These are phyloP conservation scores for Apistogramma diplotaenia DNA, from an alignment of 2,113 vertebrate species.

Conservation along the genomic window DNA sequence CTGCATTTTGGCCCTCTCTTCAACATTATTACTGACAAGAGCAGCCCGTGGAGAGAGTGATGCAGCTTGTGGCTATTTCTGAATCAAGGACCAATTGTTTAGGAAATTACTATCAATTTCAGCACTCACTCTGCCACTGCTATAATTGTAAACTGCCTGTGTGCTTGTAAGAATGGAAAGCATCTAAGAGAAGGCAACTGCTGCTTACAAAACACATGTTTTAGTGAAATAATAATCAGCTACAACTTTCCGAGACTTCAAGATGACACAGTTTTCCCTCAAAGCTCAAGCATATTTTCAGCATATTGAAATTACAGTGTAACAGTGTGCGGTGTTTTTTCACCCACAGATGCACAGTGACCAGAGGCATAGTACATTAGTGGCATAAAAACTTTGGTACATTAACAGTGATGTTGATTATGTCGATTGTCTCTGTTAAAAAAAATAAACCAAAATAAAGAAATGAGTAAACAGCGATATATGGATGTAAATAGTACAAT, in stretches of 20 bases:
- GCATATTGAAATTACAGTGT: rapidly evolving
- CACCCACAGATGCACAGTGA: not conserved
- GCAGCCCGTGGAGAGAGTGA: not conserved
- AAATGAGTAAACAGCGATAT: not conserved
- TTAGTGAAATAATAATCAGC: not conserved
- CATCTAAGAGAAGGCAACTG: not conserved
- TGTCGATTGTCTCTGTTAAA: not conserved
- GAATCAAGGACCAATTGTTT: not conserved
- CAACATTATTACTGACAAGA: not conserved
- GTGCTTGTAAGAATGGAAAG: not conserved
- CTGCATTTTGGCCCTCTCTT: not conserved
- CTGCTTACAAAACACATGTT: not conserved
- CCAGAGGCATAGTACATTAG: not conserved
- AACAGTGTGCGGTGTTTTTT: not conserved
- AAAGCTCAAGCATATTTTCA: not conserved
- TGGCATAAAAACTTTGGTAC: not conserved
- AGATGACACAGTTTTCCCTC: not conserved
- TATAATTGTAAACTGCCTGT: not conserved
- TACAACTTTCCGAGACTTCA: not conserved
- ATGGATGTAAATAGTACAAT: not conserved
- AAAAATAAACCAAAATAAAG: not conserved
- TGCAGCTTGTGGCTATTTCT: not conserved
- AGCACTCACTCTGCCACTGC: not conserved
- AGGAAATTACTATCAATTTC: not conserved
- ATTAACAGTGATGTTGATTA: too few species aligned